phyloP scores from a whole-genome alignment of 1,140 invertebrate genomes.

The Zaprionus tsacasi region DNA sequence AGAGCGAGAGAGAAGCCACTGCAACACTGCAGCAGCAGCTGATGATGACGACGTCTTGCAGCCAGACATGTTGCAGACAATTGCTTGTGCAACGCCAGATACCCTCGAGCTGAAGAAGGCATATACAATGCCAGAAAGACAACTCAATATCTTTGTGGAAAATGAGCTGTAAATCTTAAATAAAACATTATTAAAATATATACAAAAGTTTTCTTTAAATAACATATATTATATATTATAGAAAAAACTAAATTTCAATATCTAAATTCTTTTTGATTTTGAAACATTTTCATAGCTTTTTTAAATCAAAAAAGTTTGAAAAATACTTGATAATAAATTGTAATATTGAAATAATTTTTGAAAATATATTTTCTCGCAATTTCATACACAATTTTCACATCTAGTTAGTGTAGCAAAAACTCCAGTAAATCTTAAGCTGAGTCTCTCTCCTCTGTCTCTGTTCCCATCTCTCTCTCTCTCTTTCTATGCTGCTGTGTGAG shows the following conservation, averaged over 20 bases:
- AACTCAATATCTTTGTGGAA: neutral
- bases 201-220: neutral
- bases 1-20: conserved; percentile 29
- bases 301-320: neutral
- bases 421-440: neutral
- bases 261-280: too few species aligned
- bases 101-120: conserved; percentile 7
- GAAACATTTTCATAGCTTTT: too few species aligned
- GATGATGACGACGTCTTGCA: conserved; percentile 60
- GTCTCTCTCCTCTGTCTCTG: neutral
- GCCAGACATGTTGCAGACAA: conserved; percentile 77
- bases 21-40: conserved; percentile 32
- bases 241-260: too few species aligned
- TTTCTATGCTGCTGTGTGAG: too few species aligned
- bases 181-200: neutral
- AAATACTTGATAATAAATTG: too few species aligned
- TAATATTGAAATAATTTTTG: neutral
- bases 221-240: too few species aligned
- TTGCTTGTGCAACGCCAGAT: conserved; percentile 62
- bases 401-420: conserved; percentile 19
- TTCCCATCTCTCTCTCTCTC: neutral
- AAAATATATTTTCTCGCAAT: neutral
- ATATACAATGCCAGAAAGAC: conserved; percentile 7
- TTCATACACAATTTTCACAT: neutral
- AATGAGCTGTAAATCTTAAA: too few species aligned